Base-by-base conservation (phyloP, 2,113 vertebrate species). In the Paraplagusia blochii region DNA sequence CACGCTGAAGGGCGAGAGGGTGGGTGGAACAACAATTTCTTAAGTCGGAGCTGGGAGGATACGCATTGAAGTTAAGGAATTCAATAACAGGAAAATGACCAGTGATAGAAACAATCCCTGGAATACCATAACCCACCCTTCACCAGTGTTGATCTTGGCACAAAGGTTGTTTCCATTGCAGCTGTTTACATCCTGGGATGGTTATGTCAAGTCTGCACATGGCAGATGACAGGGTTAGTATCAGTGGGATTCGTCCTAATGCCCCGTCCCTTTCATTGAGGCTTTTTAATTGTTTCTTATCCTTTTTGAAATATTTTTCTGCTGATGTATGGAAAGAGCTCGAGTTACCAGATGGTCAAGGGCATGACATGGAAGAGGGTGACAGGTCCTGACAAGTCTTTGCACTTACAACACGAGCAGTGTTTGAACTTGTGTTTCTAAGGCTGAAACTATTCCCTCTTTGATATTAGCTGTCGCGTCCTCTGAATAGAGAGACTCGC, bases 21-120 rank as follows among this genome's bases (percentile, higher is more conserved):
- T 53, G 63, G 72, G 63, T 68, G 67, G 74, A 69, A 76, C 84
- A 84, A 83, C 77, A 79, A 72, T 63, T 49, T 83, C 69, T 80
- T 52, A 59, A 46, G 72, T 66, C 53, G 53, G 67, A 69, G 66
- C 69, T 57, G 75, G 81, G 66, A 89, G 87, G 88, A 87, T 87
- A 88, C 83, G 82, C 77, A 88, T 78, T 53, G 49, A 88, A 62
- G 74, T 77, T 79, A 68, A 89, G 85, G 89, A 91, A 91, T 91
- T 90, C 87, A 90, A 91, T 86, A 91, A 91, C 89, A 92, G 89
- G 90, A 91, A 91, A 90, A 87, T 77, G 72, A 74, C 80, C 83
- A 83, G 78, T 88, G 86, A 88, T 85, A 88, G 77, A 89, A 91
- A 91, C 88, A 90, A 89, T 88, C 88, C 65, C 72, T 87, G 72